A percentile compares a stretch with the other conserved stretches of the same genome.
Conservation (phyloP, 2,113 vertebrate species). For the Lampris megalopsis region DNA sequence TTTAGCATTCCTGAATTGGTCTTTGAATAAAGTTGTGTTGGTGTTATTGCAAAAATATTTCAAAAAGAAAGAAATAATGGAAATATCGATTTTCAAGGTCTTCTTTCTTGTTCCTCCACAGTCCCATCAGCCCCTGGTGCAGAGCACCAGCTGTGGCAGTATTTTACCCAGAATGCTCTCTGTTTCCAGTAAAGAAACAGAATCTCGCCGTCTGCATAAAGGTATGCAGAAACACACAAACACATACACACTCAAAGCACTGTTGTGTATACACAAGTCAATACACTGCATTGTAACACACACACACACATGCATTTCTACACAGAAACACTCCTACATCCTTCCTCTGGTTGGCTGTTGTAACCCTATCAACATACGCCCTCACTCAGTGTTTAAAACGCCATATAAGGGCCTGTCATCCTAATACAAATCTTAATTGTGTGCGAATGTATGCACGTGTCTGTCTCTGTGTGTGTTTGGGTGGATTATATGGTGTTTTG, state of each 20-base stretch:
- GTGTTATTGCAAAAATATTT: neutral
- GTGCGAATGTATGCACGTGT: neutral
- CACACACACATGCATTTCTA: neutral
- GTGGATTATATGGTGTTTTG: constrained; percentile 26
- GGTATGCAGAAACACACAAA: constrained; percentile 73
- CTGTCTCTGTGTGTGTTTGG: constrained; percentile 22
- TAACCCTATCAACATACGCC: neutral
- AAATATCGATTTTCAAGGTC: neutral
- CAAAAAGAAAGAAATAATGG: neutral
- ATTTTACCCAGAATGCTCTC: constrained; percentile 89
- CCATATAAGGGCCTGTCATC: constrained; percentile 1
- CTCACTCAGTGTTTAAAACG: neutral
- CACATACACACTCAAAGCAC: neutral
- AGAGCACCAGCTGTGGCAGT: constrained; percentile 95
- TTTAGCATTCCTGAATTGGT: no score
- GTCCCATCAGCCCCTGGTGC: constrained; percentile 90
- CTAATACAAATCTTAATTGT: neutral
- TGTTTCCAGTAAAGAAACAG: constrained; percentile 88
- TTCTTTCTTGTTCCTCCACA: constrained; percentile 55
- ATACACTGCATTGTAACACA: neutral
- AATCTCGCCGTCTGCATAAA: constrained; percentile 88
- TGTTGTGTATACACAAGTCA: no score
- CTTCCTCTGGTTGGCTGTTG: neutral
- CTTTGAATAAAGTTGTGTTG: neutral
- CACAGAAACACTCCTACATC: neutral